Base-by-base conservation (phyloP, 1,140 invertebrate species). In the Contarinia nasturtii region DNA sequence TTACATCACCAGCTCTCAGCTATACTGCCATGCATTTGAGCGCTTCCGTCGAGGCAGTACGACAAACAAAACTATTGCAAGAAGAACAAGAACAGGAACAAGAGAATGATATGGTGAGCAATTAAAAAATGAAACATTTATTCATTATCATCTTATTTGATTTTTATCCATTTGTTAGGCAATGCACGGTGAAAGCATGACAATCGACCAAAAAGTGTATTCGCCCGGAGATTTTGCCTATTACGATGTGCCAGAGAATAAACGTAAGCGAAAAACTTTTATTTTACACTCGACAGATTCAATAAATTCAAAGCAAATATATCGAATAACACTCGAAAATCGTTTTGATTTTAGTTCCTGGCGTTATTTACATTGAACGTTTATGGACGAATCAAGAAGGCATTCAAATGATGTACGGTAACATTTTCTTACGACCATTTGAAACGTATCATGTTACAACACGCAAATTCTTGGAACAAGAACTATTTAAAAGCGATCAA, bases 381-480 rank as follows among this genome's bases (percentile, higher is more conserved):
- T 73, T 86, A 15, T 89, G 80, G 80, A 87, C 82, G 1, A 88
- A 89, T 58, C 69, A 76, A 10, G 80, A 82, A 45, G 79, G 80
- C 20, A 79, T 86, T 51, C 81, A 88, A 53, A 89, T 90, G 75
- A 71, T 97, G 40, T 85, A 90, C 57, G 92, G 87, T 14, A 88
- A 85, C 57, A 82, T 82, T 58, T 70, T 71, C 51, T 66, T 69
- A 46, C 71, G 77, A 33, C 88, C 88, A 0, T 80, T 85, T 57
- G 93, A 98, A 67, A 98, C 95, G 0, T 97, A 86, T 67, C 94
- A 98, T 66, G 74, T 94, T 2, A 82, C 90, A 7, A 92, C 88
- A 2, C 74, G 93, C 53, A 94, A 92, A 67, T 98, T 98, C 65
- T 69, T 95, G 0, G 86, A 94, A 55, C 86, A 94, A 64, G 93